A percentile compares a stretch with the other conserved stretches of the same genome.
phyloP scores from a whole-genome alignment of 2,888 invertebrate genomes.

The Anorthoa munda region DNA sequence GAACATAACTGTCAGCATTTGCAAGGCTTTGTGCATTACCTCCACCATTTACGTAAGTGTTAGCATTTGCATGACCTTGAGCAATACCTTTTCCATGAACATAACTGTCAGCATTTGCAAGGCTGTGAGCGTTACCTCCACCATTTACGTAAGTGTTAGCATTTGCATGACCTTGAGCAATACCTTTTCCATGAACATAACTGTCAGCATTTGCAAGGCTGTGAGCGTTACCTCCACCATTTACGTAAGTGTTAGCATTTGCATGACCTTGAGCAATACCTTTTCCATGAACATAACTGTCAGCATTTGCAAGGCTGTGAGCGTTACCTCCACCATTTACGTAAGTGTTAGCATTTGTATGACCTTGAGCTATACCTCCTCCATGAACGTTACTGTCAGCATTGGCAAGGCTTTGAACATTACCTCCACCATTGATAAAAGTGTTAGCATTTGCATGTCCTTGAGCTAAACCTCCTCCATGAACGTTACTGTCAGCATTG shows the following conservation, averaged over 20 bases:
- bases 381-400: not conserved
- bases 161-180: not conserved
- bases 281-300: not conserved
- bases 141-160: not conserved
- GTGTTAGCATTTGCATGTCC: not conserved
- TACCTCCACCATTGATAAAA: not conserved
- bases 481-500: not conserved
- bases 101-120: not conserved
- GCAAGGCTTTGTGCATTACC: not conserved
- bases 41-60: accelerated
- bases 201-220: not conserved
- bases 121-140: not conserved
- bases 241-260: not conserved
- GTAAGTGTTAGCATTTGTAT: not conserved
- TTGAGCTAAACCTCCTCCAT: not conserved
- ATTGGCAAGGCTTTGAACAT: not conserved
- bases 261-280: not conserved
- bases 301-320: not conserved
- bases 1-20: not conserved
- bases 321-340: not conserved
- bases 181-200: not conserved
- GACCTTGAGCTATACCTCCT: not conserved
- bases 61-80: not conserved
- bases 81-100: not conserved
- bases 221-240: not conserved